Evolutionary conservation across 1,140 invertebrate genomes (phyloP).

Genomic region (Frieseomelitta varia): DNA sequence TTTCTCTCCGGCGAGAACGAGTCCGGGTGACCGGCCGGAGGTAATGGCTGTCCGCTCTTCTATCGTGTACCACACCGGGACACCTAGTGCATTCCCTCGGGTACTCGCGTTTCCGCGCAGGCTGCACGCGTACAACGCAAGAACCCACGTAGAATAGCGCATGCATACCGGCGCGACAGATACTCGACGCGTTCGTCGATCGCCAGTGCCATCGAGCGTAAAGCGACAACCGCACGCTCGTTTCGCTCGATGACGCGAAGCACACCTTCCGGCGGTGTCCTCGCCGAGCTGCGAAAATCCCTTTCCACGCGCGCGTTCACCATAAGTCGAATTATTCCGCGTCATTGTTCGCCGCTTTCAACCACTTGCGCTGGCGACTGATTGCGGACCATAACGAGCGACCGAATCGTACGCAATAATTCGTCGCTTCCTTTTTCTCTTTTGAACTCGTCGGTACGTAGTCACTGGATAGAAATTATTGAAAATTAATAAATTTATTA

Average conservation of each 20-base stretch:
- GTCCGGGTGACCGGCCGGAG: not conserved
- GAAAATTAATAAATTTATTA: too few species aligned
- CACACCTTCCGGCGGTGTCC: not conserved
- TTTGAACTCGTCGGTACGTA: too few species aligned
- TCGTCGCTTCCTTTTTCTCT: too few species aligned
- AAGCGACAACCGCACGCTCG: not conserved
- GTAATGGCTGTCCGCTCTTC: not conserved
- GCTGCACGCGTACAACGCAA: not conserved
- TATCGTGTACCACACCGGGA: not conserved
- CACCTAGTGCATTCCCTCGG: constrained; percentile 41
- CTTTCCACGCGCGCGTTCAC: constrained; percentile 22
- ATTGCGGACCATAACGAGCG: too few species aligned
- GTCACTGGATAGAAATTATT: too few species aligned
- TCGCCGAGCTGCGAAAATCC: constrained; percentile 41
- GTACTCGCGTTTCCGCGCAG: constrained; percentile 34
- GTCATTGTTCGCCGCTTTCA: constrained; percentile 7
- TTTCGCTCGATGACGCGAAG: too few species aligned
- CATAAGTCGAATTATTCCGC: constrained; percentile 48
- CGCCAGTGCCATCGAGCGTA: not conserved
- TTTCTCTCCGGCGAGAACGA: constrained; percentile 12
- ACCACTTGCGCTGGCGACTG: too few species aligned
- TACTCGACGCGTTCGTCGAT: constrained; percentile 46
- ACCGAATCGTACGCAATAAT: too few species aligned
- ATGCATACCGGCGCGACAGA: constrained; percentile 35
- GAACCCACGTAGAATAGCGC: not conserved